Base-by-base conservation (phyloP, 2,888 invertebrate species). In the Prosopocoilus inquinatus region DNA sequence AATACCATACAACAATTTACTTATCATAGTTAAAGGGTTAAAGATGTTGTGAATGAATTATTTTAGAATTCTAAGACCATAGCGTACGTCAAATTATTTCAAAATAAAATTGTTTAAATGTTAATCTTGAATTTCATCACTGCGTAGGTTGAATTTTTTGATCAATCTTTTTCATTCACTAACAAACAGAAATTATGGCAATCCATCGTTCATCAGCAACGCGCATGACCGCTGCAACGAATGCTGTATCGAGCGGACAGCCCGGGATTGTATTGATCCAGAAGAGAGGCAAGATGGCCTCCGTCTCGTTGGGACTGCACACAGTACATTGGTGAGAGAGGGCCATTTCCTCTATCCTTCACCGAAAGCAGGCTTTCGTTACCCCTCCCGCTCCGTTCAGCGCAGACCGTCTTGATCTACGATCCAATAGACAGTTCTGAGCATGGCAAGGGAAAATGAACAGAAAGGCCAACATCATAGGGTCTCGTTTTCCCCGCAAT, bases 211-310 rank as follows among this genome's bases (percentile, higher is more conserved):
- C 46, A 51, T 51, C 51, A 51, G 51, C 33, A 41, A 32, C 46
- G 56, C 50, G 56, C 53, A 58, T 59, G 61, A 56, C 50, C 51
- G 49, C 48, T 50, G 16, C 35, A 13, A 28, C 20, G 49, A 41
- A 55, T 47, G 70, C 70, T 74, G 68, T 75, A 75, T 75, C 70
- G 74, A 74, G 67, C 74, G 68, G 64, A 57, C 48, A 55, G 62
- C 70, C 72, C 70, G 66, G 69, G 67, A 64, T 63, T 35, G 67
- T 73, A 74, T 75, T 73, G 74, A 74, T 75, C 71, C 67, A 57
- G 54, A 62, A 54, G 60, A 57, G 64, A 60, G 64, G 66, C 73
- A 75, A 75, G 75, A 75, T 75, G 75, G 76, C 75, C 67, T 69
- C 71, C 72, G 71, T 69, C 73, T 69, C 67, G 64, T 48, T 58